A percentile compares a stretch with the other conserved stretches of the same genome.
These are phyloP conservation scores for Magallana angulata DNA, from an alignment of 1,140 invertebrate genomes.

Conservation along the genomic window DNA sequence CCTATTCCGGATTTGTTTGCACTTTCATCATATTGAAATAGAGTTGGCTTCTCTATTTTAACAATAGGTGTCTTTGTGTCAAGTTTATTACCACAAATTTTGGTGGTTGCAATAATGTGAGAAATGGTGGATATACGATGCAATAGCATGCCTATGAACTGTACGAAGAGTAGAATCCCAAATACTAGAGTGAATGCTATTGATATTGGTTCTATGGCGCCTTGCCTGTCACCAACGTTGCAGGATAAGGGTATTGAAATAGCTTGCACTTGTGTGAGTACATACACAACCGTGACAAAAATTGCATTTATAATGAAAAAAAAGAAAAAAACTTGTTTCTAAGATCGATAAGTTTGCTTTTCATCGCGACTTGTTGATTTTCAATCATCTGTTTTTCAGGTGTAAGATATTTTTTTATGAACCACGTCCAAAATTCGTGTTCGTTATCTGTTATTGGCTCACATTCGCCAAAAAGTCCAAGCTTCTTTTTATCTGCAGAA, in stretches of 20 bases:
- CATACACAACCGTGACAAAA: constrained; percentile 62
- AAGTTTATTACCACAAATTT: not conserved
- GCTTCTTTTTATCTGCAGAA: not conserved
- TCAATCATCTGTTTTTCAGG: constrained; percentile 53
- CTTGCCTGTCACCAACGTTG: constrained; percentile 1
- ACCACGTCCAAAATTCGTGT: constrained; percentile 59
- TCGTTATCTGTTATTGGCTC: constrained; percentile 45
- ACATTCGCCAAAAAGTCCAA: constrained; percentile 7
- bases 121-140: constrained; percentile 77
- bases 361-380: constrained; percentile 67
- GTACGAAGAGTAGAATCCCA: constrained; percentile 77
- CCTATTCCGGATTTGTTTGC: not conserved
- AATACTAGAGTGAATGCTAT: constrained; percentile 79
- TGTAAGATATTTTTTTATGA: constrained; percentile 62
- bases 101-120: constrained; percentile 63
- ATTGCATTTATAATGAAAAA: constrained; percentile 61
- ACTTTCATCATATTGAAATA: not conserved
- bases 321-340: constrained; percentile 87
- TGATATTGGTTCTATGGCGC: constrained; percentile 70
- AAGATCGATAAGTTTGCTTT: constrained; percentile 91
- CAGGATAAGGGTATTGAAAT: constrained; percentile 49
- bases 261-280: constrained; percentile 57
- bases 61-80: not conserved
- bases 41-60: not conserved
- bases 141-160: constrained; percentile 79